These are phyloP conservation scores for Synergus gifuensis DNA, from an alignment of 2,888 invertebrate genomes.

Conservation along the genomic window DNA sequence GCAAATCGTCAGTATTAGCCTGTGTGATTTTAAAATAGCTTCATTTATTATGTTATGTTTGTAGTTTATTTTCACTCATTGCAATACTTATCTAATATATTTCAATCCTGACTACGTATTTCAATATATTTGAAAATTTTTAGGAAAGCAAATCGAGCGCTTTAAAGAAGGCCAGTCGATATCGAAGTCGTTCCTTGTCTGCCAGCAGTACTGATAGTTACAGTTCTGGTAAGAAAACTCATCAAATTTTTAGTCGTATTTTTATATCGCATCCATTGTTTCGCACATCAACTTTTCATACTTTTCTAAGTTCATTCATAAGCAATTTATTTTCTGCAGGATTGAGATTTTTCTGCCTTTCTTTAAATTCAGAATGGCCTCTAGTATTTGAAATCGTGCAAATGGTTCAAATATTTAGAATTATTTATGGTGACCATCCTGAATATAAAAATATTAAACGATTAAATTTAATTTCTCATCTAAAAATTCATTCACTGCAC, in stretches of 20 bases:
- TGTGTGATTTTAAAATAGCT: slow-evolving; percentile 65
- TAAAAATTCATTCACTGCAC: not conserved
- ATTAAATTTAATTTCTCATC: not conserved
- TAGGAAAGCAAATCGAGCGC: slow-evolving; percentile 85
- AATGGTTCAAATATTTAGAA: too few species aligned
- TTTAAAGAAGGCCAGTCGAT: slow-evolving; percentile 91
- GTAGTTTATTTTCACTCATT: slow-evolving; percentile 69
- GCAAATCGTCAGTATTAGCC: slow-evolving; percentile 61
- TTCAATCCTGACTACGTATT: not conserved
- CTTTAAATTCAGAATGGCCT: not conserved
- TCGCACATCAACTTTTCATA: not conserved
- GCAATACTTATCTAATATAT: slow-evolving; percentile 57
- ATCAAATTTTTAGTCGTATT: not conserved
- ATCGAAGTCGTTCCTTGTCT: slow-evolving; percentile 93
- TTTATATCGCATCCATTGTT: not conserved
- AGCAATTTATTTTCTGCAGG: not conserved
- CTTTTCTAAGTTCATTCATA: not conserved
- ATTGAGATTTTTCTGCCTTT: not conserved
- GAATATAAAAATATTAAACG: too few species aligned
- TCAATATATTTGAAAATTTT: slow-evolving; percentile 64
- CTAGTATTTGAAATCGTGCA: too few species aligned
- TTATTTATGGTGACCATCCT: too few species aligned
- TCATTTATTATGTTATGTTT: slow-evolving; percentile 72
- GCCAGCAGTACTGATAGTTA: slow-evolving; percentile 97
- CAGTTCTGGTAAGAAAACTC: slow-evolving; percentile 86